A percentile compares a stretch with the other conserved stretches of the same genome.
phyloP scores from a whole-genome alignment of 2,797 vertebrate species.

The Peromyscus aztecus region DNA sequence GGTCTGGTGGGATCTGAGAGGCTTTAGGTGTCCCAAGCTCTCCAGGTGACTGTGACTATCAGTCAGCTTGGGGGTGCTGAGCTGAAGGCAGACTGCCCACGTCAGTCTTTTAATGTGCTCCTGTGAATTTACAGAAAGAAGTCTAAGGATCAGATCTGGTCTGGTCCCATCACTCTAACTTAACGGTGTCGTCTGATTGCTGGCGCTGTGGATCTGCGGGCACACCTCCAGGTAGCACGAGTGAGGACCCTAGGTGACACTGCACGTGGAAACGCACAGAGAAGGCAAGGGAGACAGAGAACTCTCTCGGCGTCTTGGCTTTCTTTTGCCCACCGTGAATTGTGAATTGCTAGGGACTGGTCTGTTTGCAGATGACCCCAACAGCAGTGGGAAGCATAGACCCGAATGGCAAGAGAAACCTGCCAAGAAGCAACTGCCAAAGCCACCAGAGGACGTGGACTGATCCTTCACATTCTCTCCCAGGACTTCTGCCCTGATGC shows the following conservation, averaged over 20 bases:
- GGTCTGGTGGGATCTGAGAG: background rate
- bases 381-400: background rate
- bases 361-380: background rate
- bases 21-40: background rate
- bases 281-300: background rate
- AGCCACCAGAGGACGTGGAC: constrained; percentile 12
- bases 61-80: background rate
- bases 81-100: background rate
- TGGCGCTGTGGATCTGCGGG: rapidly evolving
- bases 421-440: constrained; percentile 6
- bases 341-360: background rate
- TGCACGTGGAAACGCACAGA: background rate
- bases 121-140: background rate
- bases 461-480: background rate
- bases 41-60: background rate
- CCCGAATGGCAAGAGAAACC: background rate
- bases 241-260: background rate
- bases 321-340: background rate
- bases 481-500: background rate
- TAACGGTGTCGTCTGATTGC: background rate
- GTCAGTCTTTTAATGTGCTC: background rate
- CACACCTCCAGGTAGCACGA: background rate
- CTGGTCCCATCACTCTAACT: background rate
- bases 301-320: background rate
- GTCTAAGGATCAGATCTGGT: background rate